Base-by-base conservation (phyloP, 2,888 invertebrate species). In the Sinohyriopsis cumingii region DNA sequence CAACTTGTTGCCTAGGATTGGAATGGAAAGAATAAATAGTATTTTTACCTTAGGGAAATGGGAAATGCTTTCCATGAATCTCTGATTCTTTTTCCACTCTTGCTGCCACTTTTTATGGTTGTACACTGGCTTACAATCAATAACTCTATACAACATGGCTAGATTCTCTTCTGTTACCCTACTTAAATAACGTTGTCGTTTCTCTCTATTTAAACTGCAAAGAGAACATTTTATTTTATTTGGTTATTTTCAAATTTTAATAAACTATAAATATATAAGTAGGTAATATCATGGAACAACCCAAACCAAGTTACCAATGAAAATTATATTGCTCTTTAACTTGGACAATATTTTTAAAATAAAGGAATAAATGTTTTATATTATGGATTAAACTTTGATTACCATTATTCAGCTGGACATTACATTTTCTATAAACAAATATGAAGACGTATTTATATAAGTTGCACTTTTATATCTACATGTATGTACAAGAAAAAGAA, bases 131-230 rank as follows among this genome's bases (percentile, higher is more conserved):
- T 87, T 84, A 15, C 88, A 71, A 68, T 79, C 69, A 64, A 83
- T 86, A 63, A 90, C 88, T 67, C 90, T 78, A 59, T 82, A 79
- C 79, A 90, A 79, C 67, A 90, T 89, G 55, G 83, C 83, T 72
- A 89, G 89, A 80, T 90, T 90, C 71, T 90, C 90, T 59, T 84
- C 80, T 0, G 89, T 88, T 33, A 90, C 86, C 15, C 89, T 79
- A 67, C 89, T 72, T 71, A 90, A 72, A 73, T 90, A 90, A 45
- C 90, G 76, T 74, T 88, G 86, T n/a, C 90, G 77, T 79, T 89
- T 89, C 72, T 89, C 90, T 64, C 87, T 80, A 73, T 90, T 90
- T 71, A 90, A 78, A 81, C 90, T 90, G 79, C 15, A 80, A 74
- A 56, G 18, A 56, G 59, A 71, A 57, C 57, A 45, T 45, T 45